Base-by-base conservation (phyloP, 2,113 vertebrate species). In the Pachycephala philippinensis region DNA sequence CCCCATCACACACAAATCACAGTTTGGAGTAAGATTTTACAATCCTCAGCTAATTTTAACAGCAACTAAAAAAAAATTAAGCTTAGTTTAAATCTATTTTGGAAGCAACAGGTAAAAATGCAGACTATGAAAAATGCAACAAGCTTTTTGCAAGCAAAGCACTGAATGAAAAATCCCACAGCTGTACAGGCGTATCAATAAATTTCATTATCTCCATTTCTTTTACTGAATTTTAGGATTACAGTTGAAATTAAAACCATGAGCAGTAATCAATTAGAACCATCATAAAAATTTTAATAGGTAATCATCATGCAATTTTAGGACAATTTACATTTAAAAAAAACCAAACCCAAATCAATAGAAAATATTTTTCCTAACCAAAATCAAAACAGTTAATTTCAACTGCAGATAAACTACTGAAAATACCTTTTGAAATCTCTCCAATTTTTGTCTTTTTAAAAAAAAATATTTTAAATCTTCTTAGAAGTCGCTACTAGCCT, bases 351-450 rank as follows among this genome's bases (percentile, higher is more conserved):
- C 20, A 57, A 61, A 60, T 42, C 13, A 80, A 45, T 3, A 50
- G 31, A 54, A 89, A 75, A 33, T 64, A 57, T 79, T 92, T 71
- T 57, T 87, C 42, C 53, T 66, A 50, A 52, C 60, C 12, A 2
- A 94, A 93, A 94, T 61, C 69, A 70, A 57, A 96, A 2, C 57
- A 93, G 39, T 85, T 93, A 39, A 79, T 89, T 93, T 95, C 50
- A 72, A 61, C 59, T 40, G 77, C 66, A 93, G n/a, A 86, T 77
- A 85, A 80, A 59, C 47, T 53, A 53, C 11, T 87, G 52, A 90
- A 96, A 97, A 83, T 37, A 71, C 30, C 72, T 83, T 96, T 84
- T 96, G 92, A 97, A 66, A 90, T 95, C 35, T 71, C 89, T 93
- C 90, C 91, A 93, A 64, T 45, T 75, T 86, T 70, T 63, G 24